Evolutionary conservation across 2,888 invertebrate genomes (phyloP).

Genomic region (Ectemnius lituratus): DNA sequence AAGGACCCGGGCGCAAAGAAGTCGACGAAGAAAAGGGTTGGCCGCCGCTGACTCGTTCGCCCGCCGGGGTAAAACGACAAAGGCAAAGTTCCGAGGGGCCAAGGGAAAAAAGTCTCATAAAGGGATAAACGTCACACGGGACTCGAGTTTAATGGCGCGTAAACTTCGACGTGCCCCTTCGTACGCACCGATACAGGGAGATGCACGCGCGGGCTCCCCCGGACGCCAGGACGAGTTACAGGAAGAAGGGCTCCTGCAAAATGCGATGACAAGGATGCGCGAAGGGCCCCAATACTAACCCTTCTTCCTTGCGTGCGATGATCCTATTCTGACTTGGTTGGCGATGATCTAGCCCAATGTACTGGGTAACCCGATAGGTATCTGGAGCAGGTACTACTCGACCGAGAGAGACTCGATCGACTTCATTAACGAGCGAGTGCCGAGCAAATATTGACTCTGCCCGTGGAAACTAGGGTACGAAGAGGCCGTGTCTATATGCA

Average conservation of each 20-base stretch:
- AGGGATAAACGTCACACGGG: constrained; percentile 71
- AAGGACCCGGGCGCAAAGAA: constrained; percentile 14
- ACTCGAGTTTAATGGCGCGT: constrained; percentile 76
- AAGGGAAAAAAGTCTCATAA: constrained; percentile 54
- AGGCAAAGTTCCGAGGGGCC: constrained; percentile 25
- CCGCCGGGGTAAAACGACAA: constrained; percentile 44
- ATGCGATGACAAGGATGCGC: constrained; percentile 35
- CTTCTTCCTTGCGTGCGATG: constrained; percentile 16
- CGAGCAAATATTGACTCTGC: constrained; percentile 74
- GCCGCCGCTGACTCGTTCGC: not conserved
- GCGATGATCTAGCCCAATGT: constrained; percentile 1
- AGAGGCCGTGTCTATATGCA: constrained; percentile 38
- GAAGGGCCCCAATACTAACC: constrained; percentile 24
- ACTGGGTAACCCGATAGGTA: constrained; percentile 51
- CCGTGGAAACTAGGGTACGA: constrained; percentile 69
- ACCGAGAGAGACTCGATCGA: constrained; percentile 57
- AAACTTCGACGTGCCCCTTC: constrained; percentile 65
- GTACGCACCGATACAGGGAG: constrained; percentile 30
- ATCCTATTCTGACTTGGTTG: constrained; percentile 15
- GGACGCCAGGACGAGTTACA: constrained; percentile 17
- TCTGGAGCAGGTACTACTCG: constrained; percentile 64
- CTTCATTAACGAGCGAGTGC: constrained; percentile 73
- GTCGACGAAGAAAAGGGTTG: constrained; percentile 50
- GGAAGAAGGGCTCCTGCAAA: not conserved
- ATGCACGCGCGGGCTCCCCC: constrained; percentile 26